Evolutionary conservation across 2,888 invertebrate genomes (phyloP), one percentile per base, ranked within the genome.

Genomic region (Lymantria dispar): DNA sequence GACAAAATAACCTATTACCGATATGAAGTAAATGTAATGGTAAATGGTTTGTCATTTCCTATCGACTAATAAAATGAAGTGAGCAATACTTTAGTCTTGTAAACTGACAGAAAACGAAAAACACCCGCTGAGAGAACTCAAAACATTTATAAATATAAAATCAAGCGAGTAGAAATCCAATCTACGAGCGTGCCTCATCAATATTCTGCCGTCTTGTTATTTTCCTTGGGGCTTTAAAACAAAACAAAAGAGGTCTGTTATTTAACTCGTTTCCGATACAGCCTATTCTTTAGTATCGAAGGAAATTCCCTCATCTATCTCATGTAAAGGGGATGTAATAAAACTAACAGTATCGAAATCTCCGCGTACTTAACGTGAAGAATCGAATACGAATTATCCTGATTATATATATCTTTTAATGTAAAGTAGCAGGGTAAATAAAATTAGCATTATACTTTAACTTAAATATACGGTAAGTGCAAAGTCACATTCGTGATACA

Each of bases 221-320:
- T 86, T 83, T 83, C 80, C 71, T 72, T 66, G 64, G 71, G 74
- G 81, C 83, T 73, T 79, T 78, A 78, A 79, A 79, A 75, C 76
- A 76, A 82, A 81, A 81, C 85, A 84, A 85, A 87, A 83, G 86
- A 80, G 85, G 78, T 79, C 73, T 78, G 81, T 87, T 85, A 85
- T 85, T 89, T 88, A 87, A 89, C 88, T 88, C 86, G 84, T 90
- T 91, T 91, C 87, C 88, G 87, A 91, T 90, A 89, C 83, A 74
- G 83, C 85, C 84, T 78, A 76, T 74, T 76, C 77, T 71, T 79
- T 78, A 83, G 87, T 86, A 86, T 83, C 78, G 79, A 68, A 82
- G 79, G 80, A 85, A 88, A 88, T 88, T 88, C 85, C 80, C 87
- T 81, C 72, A 77, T 78, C 75, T 80, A 66, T 60, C 61, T 67